A percentile compares a stretch with the other conserved stretches of the same genome.
These are phyloP conservation scores for Drosophila quadrilineata DNA, from an alignment of 1,140 invertebrate genomes.

Conservation along the genomic window DNA sequence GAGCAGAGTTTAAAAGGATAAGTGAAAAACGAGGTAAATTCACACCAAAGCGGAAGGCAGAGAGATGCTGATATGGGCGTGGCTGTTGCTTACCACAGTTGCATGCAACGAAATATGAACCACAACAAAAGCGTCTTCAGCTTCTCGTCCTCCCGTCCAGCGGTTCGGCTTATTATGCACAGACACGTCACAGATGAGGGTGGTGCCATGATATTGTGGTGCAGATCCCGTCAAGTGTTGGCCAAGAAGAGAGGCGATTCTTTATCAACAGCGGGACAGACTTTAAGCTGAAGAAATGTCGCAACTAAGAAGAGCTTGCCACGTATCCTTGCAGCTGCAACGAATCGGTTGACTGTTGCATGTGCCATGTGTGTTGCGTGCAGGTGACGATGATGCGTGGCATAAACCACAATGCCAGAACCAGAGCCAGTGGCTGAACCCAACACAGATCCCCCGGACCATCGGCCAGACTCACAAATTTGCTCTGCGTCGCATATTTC, in stretches of 20 bases:
- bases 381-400: conserved; percentile 32
- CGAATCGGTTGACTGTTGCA: neutral
- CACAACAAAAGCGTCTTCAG: conserved; percentile 52
- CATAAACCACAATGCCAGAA: conserved; percentile 56
- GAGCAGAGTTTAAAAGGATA: conserved; percentile 32
- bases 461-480: conserved; percentile 35
- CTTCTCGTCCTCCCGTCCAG: neutral
- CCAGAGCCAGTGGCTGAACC: conserved; percentile 30
- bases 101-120: conserved; percentile 34
- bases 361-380: too few relatives aligned
- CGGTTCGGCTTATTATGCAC: conserved; percentile 55
- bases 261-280: conserved; percentile 19
- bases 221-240: neutral
- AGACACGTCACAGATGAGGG: conserved; percentile 37
- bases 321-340: conserved; percentile 8
- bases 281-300: conserved; percentile 15
- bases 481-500: conserved; percentile 63
- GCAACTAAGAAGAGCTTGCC: conserved; percentile 1
- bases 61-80: conserved; percentile 2
- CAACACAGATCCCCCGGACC: conserved; percentile 21
- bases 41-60: neutral
- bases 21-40: conserved; percentile 48
- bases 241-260: conserved; percentile 9
- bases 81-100: conserved; percentile 32
- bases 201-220: neutral